Conservation (phyloP, 1,140 invertebrate species). For the Holotrichia oblita region DNA sequence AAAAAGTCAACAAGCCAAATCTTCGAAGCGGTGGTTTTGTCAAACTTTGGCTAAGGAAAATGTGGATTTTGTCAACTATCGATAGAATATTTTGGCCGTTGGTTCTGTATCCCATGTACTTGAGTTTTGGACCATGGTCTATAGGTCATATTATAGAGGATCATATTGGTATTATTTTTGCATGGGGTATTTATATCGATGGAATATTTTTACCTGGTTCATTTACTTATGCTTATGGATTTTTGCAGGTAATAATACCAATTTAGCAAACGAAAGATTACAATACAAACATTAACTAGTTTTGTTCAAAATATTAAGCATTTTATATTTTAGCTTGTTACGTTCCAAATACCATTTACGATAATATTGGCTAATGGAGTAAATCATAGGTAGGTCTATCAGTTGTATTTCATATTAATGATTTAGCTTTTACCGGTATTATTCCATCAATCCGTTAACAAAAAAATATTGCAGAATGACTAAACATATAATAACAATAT, state of each 20-base stretch:
- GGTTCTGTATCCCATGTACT: constrained; percentile 75
- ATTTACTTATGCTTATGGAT: constrained; percentile 83
- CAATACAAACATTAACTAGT: no score
- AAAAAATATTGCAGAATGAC: no score
- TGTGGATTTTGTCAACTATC: constrained; percentile 78
- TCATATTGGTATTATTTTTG: constrained; percentile 80
- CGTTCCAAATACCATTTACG: constrained; percentile 69
- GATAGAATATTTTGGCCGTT: constrained; percentile 78
- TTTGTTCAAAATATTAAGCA: neutral
- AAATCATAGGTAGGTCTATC: constrained; percentile 59
- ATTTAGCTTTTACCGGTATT: no score
- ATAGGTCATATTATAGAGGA: constrained; percentile 82
- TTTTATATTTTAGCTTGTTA: constrained; percentile 58
- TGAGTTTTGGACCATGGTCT: constrained; percentile 81
- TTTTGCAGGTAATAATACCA: constrained; percentile 65
- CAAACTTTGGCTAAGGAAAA: constrained; percentile 67
- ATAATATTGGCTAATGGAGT: constrained; percentile 67
- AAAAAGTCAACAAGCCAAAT: constrained; percentile 65
- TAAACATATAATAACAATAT: no score
- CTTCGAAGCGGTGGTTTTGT: constrained; percentile 64
- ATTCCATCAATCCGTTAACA: no score
- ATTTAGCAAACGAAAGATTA: neutral
- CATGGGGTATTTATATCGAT: constrained; percentile 84
- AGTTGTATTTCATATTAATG: no score
- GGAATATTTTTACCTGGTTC: constrained; percentile 77